Evolutionary conservation across 2,113 vertebrate genomes (phyloP).

Genomic region (Myiagra hebetior): DNA sequence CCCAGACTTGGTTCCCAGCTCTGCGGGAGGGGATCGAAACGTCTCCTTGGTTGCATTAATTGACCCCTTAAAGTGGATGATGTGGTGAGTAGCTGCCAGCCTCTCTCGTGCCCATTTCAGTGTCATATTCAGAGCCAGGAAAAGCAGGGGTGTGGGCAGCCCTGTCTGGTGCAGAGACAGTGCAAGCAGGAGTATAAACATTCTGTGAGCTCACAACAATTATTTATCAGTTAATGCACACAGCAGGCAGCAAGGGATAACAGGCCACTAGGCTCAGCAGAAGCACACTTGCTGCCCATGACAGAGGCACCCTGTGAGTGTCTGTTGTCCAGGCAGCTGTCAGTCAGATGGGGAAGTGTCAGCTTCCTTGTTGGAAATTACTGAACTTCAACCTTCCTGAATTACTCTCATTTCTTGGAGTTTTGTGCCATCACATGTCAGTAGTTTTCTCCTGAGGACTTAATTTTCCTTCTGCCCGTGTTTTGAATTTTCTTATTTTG

Average conservation of each 20-base stretch:
- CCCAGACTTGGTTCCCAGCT: background rate
- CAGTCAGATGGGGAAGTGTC: background rate
- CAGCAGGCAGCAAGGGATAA: background rate
- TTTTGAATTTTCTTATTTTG: background rate
- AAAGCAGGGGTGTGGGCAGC: background rate
- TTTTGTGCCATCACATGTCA: background rate
- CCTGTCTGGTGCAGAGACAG: background rate
- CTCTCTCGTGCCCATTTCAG: fast-evolving
- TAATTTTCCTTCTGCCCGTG: background rate
- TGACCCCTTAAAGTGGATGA: background rate
- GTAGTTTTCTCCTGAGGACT: background rate
- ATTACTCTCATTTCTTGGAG: background rate
- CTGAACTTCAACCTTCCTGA: background rate
- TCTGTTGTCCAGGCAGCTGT: background rate
- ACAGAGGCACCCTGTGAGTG: background rate
- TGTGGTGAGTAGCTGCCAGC: background rate
- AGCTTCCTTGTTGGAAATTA: background rate
- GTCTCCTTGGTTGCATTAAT: background rate
- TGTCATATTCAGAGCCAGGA: background rate
- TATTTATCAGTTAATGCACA: background rate
- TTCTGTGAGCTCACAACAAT: background rate
- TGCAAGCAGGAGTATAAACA: background rate
- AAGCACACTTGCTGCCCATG: background rate
- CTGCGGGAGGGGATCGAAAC: background rate
- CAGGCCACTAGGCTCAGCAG: background rate